Evolutionary conservation across 2,797 vertebrate genomes (phyloP).

Genomic region (Etheostoma perlongum): DNA sequence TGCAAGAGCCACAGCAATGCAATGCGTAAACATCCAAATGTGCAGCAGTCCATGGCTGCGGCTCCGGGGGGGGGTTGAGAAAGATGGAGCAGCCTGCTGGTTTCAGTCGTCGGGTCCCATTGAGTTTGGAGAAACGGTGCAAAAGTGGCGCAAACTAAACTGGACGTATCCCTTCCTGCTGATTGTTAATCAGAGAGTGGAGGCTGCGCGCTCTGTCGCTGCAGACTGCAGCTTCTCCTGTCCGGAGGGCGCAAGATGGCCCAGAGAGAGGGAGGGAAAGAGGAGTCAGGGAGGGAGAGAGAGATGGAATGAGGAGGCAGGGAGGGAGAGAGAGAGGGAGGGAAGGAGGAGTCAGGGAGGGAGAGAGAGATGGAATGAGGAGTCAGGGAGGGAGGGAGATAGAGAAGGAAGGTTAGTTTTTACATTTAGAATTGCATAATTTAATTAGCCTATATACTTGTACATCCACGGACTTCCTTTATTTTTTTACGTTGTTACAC

Average conservation of each 20-base stretch:
- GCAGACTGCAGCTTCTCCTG: slow-evolving; percentile 9
- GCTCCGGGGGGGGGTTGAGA: neutral
- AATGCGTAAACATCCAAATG: slow-evolving; percentile 54
- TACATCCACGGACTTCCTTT: no score
- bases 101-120: slow-evolving; percentile 65
- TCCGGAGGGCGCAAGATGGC: neutral
- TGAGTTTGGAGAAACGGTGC: slow-evolving; percentile 12
- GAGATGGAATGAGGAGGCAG: neutral
- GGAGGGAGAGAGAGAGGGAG: no score
- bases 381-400: neutral
- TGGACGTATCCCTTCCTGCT: neutral
- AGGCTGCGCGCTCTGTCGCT: slow-evolving; percentile 3
- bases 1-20: slow-evolving; percentile 59
- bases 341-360: neutral
- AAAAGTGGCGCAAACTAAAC: slow-evolving; percentile 34
- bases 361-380: neutral
- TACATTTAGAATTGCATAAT: no score
- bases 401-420: no score
- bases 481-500: no score
- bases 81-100: slow-evolving; percentile 8
- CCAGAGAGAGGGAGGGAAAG: neutral
- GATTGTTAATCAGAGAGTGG: neutral
- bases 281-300: neutral
- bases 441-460: no score
- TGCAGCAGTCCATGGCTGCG: slow-evolving; percentile 64